Conservation (phyloP, 2,113 vertebrate species). For the Spheniscus mendiculus region DNA sequence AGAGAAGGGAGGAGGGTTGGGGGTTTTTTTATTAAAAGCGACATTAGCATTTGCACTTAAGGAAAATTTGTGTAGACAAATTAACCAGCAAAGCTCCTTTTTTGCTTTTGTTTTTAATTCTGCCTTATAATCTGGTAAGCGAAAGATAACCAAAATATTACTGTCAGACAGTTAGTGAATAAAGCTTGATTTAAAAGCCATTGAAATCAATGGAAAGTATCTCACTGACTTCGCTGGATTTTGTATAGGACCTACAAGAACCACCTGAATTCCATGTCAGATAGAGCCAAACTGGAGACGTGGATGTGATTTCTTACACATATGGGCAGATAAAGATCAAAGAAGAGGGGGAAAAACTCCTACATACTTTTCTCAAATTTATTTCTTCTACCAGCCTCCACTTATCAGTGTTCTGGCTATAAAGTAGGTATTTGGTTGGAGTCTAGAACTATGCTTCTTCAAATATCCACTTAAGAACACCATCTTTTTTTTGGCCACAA, state of each 20-base stretch:
- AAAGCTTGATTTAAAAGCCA: background rate
- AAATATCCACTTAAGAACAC: background rate
- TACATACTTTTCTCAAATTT: background rate
- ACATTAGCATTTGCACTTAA: background rate
- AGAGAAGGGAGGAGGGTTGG: background rate
- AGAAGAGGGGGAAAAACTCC: background rate
- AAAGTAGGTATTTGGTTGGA: background rate
- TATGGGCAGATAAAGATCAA: slow-evolving; percentile 40
- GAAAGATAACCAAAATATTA: background rate
- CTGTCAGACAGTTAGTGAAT: background rate
- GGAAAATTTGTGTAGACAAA: background rate
- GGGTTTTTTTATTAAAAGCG: background rate
- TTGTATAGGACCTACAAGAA: background rate
- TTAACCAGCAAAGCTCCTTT: background rate
- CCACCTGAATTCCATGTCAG: background rate
- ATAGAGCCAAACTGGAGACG: background rate
- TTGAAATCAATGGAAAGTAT: background rate
- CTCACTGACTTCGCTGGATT: background rate
- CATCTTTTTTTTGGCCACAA: background rate
- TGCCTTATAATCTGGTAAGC: background rate
- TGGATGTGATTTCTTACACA: slow-evolving; percentile 17
- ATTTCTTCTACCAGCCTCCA: background rate
- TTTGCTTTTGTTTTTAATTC: background rate
- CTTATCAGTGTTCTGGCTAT: background rate
- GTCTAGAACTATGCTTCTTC: background rate